Conservation (phyloP, 2,888 invertebrate genomes). For the Rosalia funebris region DNA sequence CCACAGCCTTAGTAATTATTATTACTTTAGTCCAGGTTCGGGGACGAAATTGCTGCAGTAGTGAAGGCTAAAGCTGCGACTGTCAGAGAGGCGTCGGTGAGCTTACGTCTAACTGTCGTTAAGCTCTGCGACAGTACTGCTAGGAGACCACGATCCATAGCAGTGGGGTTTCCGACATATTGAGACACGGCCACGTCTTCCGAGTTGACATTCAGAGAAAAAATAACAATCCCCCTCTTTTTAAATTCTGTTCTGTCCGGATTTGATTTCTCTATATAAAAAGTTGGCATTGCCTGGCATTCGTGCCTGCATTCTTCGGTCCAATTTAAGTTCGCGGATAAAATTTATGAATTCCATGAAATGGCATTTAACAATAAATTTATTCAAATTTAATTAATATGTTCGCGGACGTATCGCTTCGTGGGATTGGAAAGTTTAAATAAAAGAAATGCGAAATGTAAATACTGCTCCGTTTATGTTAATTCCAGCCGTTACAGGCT, state of each 20-base stretch:
- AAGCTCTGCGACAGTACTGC: constrained; percentile 40
- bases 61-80: no score
- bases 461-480: background rate
- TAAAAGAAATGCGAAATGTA: background rate
- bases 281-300: no score
- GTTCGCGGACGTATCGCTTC: background rate
- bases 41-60: no score
- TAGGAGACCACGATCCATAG: no score
- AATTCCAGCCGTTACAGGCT: background rate
- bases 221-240: constrained; percentile 29
- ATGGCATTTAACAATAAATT: background rate
- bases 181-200: constrained; percentile 46
- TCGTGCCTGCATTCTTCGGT: no score
- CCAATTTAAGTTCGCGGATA: background rate
- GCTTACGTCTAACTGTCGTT: constrained; percentile 45
- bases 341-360: background rate
- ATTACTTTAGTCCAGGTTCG: no score
- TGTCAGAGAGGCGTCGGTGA: constrained; percentile 45
- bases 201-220: constrained; percentile 41
- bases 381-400: constrained; percentile 5
- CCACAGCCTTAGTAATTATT: no score
- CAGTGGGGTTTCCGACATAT: constrained; percentile 45
- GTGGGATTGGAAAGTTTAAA: background rate
- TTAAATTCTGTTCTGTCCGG: constrained; percentile 12
- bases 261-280: background rate